These are phyloP conservation scores for Heliconius erato DNA, from an alignment of 2,888 invertebrate species.

Conservation along the genomic window DNA sequence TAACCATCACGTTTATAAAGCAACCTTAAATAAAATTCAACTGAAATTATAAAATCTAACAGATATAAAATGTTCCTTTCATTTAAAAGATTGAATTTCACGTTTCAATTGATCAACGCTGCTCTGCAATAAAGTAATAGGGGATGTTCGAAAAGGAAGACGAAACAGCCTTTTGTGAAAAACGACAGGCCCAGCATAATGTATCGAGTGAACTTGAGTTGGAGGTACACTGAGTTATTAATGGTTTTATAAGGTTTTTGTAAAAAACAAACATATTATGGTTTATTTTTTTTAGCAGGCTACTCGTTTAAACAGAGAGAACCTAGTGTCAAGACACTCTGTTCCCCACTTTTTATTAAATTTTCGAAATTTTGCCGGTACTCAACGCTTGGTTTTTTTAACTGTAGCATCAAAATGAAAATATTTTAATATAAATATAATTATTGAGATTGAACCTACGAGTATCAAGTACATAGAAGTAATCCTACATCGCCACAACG, in stretches of 20 bases:
- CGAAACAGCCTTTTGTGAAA: conserved; percentile 39
- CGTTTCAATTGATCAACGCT: conserved; percentile 17
- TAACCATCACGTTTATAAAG: neutral
- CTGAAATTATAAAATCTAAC: conserved; percentile 1
- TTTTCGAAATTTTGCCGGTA: neutral
- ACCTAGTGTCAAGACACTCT: neutral
- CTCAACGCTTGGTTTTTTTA: neutral
- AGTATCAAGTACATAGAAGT: no score
- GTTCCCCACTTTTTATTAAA: neutral
- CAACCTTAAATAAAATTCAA: neutral
- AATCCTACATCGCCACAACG: no score
- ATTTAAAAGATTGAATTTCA: conserved; percentile 8
- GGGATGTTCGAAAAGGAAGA: conserved; percentile 31
- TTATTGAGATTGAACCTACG: no score
- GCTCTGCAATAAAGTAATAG: conserved; percentile 34
- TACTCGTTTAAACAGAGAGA: neutral
- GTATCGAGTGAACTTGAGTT: conserved; percentile 23
- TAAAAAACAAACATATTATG: neutral
- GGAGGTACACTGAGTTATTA: neutral
- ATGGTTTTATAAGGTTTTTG: neutral
- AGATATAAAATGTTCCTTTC: neutral
- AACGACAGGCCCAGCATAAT: conserved; percentile 29
- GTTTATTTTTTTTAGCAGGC: neutral
- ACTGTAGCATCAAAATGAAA: neutral
- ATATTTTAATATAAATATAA: neutral